phyloP scores from a whole-genome alignment of 2,888 invertebrate species.

The Agrotis exclamationis region DNA sequence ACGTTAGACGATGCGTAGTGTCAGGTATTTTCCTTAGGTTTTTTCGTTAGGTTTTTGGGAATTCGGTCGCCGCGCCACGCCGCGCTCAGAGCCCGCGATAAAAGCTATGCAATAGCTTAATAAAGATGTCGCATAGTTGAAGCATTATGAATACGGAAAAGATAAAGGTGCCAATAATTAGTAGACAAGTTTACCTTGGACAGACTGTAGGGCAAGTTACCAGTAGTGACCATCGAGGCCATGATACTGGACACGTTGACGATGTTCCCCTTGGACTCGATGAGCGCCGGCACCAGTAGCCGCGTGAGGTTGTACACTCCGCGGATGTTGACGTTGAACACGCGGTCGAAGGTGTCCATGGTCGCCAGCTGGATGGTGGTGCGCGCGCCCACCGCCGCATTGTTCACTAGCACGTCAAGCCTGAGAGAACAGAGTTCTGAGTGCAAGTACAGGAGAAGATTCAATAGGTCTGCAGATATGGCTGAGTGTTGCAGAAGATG shows the following conservation, averaged over 20 bases:
- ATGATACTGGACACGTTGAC: conserved; percentile 94
- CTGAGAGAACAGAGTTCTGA: conserved; percentile 25
- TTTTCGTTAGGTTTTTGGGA: no score
- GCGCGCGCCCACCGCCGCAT: conserved; percentile 89
- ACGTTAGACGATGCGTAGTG: no score
- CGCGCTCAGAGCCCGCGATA: no score
- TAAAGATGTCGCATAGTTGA: no score
- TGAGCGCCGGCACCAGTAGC: conserved; percentile 92
- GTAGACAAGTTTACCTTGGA: conserved; percentile 92
- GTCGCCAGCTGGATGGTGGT: conserved; percentile 72
- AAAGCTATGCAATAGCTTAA: no score
- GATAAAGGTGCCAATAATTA: no score
- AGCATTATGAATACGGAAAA: no score
- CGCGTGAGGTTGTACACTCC: conserved; percentile 92
- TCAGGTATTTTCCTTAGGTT: no score
- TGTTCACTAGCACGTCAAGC: conserved; percentile 80
- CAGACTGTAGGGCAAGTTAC: conserved; percentile 96
- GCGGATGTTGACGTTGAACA: conserved; percentile 93
- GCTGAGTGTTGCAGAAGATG: no score
- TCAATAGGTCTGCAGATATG: neutral
- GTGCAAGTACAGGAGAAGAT: neutral
- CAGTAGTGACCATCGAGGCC: conserved; percentile 93
- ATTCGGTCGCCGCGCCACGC: no score
- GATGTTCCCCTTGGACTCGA: conserved; percentile 92
- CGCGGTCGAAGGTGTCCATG: conserved; percentile 70